Evolutionary conservation across 2,888 invertebrate species (phyloP).

Genomic region (Xestobium rufovillosum): DNA sequence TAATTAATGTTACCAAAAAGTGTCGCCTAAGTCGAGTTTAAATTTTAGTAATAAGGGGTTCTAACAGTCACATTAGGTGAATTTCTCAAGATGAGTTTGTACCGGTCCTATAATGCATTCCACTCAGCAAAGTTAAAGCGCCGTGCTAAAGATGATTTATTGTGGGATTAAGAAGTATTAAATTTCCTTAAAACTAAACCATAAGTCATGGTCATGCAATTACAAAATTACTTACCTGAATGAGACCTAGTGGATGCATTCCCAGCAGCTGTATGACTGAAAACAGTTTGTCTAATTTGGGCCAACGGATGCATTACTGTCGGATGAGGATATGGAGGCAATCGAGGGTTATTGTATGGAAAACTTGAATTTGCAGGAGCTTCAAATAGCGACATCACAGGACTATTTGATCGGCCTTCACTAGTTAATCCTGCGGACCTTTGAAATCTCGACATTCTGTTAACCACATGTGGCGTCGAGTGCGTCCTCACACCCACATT

Average conservation of each 20-base stretch:
- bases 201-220: no score
- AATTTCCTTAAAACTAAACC: no score
- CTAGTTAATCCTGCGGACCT: constrained; percentile 85
- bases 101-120: no score
- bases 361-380: constrained; percentile 43
- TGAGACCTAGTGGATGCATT: constrained; percentile 47
- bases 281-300: constrained; percentile 69
- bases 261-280: constrained; percentile 45
- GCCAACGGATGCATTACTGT: constrained; percentile 72
- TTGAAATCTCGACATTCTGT: constrained; percentile 87
- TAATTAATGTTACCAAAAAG: no score
- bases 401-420: constrained; percentile 60
- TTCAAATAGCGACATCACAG: constrained; percentile 52
- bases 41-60: no score
- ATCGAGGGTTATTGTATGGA: constrained; percentile 78
- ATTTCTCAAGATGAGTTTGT: no score
- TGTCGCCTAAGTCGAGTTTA: no score
- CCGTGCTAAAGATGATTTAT: no score
- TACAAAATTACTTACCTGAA: constrained; percentile 42
- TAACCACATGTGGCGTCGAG: constrained; percentile 87
- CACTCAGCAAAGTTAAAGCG: no score
- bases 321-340: constrained; percentile 88
- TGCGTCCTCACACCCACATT: constrained; percentile 87
- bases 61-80: no score
- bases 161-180: no score